phyloP scores from a whole-genome alignment of 2,888 invertebrate species.

The Chrysolina oricalcia region DNA sequence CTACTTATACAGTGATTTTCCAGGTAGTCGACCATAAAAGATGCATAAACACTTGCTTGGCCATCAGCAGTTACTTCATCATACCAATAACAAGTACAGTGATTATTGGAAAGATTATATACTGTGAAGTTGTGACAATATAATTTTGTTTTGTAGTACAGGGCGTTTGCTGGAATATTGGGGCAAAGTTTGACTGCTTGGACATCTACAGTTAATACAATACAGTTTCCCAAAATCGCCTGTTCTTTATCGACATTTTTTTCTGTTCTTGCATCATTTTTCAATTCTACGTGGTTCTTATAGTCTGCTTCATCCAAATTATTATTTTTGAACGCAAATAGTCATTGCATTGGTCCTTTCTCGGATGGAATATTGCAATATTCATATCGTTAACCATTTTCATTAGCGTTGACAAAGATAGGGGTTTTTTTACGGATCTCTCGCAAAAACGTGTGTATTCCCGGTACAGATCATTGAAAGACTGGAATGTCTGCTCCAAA shows the following conservation, averaged over 20 bases:
- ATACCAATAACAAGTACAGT: constrained; percentile 18
- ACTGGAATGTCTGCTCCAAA: neutral
- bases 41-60: neutral
- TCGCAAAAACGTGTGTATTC: neutral
- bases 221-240: neutral
- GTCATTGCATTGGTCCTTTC: constrained; percentile 42
- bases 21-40: neutral
- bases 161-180: constrained; percentile 6
- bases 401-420: neutral
- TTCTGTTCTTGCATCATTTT: constrained; percentile 25
- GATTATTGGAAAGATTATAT: constrained; percentile 5
- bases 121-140: constrained; percentile 20
- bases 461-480: neutral
- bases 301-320: constrained; percentile 16
- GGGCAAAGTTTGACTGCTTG: constrained; percentile 19
- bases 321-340: neutral
- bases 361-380: constrained; percentile 35
- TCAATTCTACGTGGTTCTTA: constrained; percentile 1
- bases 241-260: constrained; percentile 13
- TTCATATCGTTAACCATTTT: constrained; percentile 22
- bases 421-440: neutral
- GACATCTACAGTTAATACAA: constrained; percentile 9
- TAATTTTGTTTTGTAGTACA: constrained; percentile 27
- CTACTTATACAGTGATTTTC: neutral
- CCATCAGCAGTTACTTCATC: neutral